Percentiles rank a stretch among this genome's conserved stretches.
Conservation (phyloP, 2,113 vertebrate genomes). For the Uria aalge region DNA sequence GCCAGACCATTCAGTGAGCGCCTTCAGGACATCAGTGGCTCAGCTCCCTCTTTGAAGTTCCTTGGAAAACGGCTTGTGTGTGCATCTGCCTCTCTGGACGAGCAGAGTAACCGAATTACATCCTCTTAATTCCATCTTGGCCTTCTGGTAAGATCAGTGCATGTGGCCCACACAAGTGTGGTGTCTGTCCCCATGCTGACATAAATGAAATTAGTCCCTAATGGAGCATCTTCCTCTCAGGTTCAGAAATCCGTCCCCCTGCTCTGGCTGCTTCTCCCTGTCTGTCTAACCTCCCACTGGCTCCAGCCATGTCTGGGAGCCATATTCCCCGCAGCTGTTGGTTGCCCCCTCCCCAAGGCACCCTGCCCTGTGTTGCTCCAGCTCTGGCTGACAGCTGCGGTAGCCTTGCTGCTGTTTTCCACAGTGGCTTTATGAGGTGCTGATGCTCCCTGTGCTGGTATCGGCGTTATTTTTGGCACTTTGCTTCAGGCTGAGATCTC, state of each 20-base stretch:
- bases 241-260: background rate
- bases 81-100: background rate
- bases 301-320: background rate
- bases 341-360: background rate
- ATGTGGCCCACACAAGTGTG: background rate
- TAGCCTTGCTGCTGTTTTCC: background rate
- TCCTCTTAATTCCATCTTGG: background rate
- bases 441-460: background rate
- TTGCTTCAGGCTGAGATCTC: conserved; percentile 32
- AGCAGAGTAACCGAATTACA: background rate
- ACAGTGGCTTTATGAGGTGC: conserved; percentile 7
- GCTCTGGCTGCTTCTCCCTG: background rate
- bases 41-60: background rate
- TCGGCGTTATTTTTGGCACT: conserved; percentile 38
- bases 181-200: background rate
- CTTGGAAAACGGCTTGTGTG: background rate
- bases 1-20: background rate
- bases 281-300: background rate
- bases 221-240: background rate
- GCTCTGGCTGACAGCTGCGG: background rate
- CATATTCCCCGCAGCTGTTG: background rate
- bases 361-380: accelerated
- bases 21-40: background rate
- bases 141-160: background rate
- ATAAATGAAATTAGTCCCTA: background rate